Conservation (phyloP, 2,888 invertebrate species). For the Mesopsocus fuscifrons region DNA sequence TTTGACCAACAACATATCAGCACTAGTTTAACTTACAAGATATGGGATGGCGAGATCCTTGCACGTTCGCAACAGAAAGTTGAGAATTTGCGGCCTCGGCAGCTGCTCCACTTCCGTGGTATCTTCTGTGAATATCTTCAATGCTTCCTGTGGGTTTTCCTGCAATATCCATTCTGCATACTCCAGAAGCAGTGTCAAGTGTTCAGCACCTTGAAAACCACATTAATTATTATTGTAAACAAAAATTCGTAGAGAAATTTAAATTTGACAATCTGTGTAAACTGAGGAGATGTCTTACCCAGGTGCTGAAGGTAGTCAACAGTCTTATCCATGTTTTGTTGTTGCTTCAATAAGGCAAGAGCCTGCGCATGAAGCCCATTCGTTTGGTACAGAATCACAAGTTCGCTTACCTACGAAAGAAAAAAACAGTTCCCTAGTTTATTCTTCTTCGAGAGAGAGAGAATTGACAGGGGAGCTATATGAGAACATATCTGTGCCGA, state of each 20-base stretch:
- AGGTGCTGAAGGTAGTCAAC: constrained; percentile 82
- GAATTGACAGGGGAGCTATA: no score
- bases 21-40: constrained; percentile 37
- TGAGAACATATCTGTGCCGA: no score
- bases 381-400: constrained; percentile 88
- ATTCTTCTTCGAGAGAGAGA: no score
- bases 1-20: no score
- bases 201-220: constrained; percentile 44
- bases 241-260: neutral
- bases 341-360: constrained; percentile 65
- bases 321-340: constrained; percentile 51
- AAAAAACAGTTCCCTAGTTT: no score
- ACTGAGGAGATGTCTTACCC: constrained; percentile 41
- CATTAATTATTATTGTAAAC: no score
- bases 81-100: constrained; percentile 72
- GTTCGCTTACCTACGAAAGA: constrained; percentile 36
- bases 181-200: constrained; percentile 78
- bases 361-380: constrained; percentile 87
- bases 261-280: no score
- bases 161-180: constrained; percentile 86
- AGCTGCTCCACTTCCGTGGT: constrained; percentile 72
- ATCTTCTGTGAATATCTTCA: constrained; percentile 77
- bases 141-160: constrained; percentile 71
- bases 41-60: constrained; percentile 74
- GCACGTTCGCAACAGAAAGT: constrained; percentile 69